Evolutionary conservation across 2,797 vertebrate species (phyloP).

Genomic region (Gymnodraco acuticeps): DNA sequence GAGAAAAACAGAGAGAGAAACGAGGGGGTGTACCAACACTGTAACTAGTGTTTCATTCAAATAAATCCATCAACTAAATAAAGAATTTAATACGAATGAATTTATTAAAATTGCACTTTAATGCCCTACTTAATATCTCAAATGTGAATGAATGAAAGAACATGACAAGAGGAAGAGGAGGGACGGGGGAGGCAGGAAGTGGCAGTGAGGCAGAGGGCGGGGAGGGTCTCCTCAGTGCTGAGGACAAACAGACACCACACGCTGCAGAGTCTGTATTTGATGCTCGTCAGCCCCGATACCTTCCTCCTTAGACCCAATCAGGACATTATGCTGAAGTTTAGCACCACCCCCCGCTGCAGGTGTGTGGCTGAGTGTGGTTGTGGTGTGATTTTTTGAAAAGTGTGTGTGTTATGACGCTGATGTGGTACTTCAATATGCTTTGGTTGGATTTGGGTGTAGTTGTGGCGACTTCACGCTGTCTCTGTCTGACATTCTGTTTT

Average conservation of each 20-base stretch:
- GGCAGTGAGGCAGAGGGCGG: neutral
- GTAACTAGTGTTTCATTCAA: neutral
- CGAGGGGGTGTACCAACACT: no score
- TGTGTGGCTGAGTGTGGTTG: conserved; percentile 44
- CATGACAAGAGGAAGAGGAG: no score
- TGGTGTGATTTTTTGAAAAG: neutral
- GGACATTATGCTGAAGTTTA: conserved; percentile 72
- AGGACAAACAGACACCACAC: no score
- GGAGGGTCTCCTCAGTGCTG: neutral
- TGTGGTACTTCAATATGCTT: neutral
- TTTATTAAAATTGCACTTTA: no score
- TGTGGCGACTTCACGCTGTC: neutral
- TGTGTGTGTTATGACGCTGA: neutral
- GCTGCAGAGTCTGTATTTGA: no score
- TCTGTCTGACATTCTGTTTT: neutral
- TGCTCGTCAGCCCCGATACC: no score
- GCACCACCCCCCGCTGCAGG: conserved; percentile 60
- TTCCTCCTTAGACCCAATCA: neutral
- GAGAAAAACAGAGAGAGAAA: no score
- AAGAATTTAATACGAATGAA: neutral
- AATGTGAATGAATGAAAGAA: neutral
- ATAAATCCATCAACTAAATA: neutral
- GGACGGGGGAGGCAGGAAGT: neutral
- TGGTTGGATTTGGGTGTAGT: neutral
- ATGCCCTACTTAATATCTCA: no score